Conservation (phyloP, 2,888 invertebrate species). For the Coecobrya sp. region DNA sequence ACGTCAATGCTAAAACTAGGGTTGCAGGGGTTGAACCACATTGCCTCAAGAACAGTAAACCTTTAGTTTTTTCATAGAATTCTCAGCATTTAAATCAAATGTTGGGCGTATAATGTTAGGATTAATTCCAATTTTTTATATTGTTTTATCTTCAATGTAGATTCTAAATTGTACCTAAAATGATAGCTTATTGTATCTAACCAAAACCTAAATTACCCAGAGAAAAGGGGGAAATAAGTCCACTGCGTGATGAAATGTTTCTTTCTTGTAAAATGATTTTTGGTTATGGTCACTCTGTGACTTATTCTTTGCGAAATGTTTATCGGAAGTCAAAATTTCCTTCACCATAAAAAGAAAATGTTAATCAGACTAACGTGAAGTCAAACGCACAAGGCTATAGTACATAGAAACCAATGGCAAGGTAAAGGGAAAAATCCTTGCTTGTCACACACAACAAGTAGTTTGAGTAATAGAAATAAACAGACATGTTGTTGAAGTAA, state of each 20-base stretch:
- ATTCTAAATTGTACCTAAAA: no score
- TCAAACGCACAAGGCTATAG: slow-evolving; percentile 23
- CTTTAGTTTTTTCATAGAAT: not conserved
- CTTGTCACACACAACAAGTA: slow-evolving; percentile 62
- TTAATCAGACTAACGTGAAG: slow-evolving; percentile 42
- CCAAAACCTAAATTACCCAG: no score
- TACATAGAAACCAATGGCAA: slow-evolving; percentile 51
- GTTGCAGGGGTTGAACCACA: slow-evolving; percentile 17
- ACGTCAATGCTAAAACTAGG: slow-evolving; percentile 35
- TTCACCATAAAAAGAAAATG: slow-evolving; percentile 5
- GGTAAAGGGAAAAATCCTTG: slow-evolving; percentile 73
- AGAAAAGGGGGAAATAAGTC: no score
- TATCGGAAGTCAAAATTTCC: slow-evolving; percentile 6
- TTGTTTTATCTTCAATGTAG: no score
- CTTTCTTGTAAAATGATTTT: not conserved
- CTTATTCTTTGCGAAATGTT: not conserved
- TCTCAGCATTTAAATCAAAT: not conserved
- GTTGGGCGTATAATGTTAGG: not conserved
- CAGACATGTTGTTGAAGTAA: slow-evolving; percentile 40
- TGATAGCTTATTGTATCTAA: no score
- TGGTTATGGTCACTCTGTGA: not conserved
- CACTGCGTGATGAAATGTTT: no score
- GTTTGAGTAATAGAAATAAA: slow-evolving; percentile 28
- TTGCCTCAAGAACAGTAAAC: not conserved
- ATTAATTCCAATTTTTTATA: not conserved